These are phyloP conservation scores for Sebastes fasciatus DNA, from an alignment of 2,113 vertebrate species.

Conservation along the genomic window DNA sequence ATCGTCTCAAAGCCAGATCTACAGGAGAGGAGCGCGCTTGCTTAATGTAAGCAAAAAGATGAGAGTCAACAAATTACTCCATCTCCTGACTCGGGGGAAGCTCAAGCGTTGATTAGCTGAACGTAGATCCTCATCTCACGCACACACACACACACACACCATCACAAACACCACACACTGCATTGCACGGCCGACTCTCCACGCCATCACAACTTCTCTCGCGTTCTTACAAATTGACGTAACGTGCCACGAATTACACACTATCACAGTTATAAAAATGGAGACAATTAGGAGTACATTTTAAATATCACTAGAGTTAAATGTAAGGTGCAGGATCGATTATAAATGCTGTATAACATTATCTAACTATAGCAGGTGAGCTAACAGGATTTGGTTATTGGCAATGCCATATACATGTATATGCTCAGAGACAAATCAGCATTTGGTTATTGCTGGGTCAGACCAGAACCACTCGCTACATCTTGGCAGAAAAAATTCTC, in stretches of 20 bases:
- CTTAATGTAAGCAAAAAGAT: constrained; percentile 75
- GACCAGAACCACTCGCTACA: constrained; percentile 73
- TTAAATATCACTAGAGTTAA: constrained; percentile 80
- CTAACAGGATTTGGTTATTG: constrained; percentile 84
- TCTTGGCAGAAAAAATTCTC: constrained; percentile 62
- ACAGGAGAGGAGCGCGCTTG: constrained; percentile 59
- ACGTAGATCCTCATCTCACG: constrained; percentile 14
- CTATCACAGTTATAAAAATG: constrained; percentile 68
- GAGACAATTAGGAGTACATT: constrained; percentile 73
- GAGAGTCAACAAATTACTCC: constrained; percentile 33
- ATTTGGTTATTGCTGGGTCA: constrained; percentile 84
- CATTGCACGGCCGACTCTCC: constrained; percentile 50
- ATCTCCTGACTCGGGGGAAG: constrained; percentile 58
- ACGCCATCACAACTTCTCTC: constrained; percentile 31
- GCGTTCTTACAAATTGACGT: constrained; percentile 40
- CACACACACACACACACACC: constrained; percentile 17
- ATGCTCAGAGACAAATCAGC: constrained; percentile 74
- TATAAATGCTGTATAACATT: constrained; percentile 80
- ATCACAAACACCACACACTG: constrained; percentile 28
- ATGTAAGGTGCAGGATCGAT: constrained; percentile 83
- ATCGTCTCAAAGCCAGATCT: constrained; percentile 48
- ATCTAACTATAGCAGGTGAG: constrained; percentile 75
- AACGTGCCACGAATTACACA: constrained; percentile 65
- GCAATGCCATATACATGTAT: constrained; percentile 72
- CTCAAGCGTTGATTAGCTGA: constrained; percentile 43